Evolutionary conservation across 1,140 invertebrate genomes (phyloP), one percentile per base, ranked within the genome.

Genomic region (Ceratina japonica): DNA sequence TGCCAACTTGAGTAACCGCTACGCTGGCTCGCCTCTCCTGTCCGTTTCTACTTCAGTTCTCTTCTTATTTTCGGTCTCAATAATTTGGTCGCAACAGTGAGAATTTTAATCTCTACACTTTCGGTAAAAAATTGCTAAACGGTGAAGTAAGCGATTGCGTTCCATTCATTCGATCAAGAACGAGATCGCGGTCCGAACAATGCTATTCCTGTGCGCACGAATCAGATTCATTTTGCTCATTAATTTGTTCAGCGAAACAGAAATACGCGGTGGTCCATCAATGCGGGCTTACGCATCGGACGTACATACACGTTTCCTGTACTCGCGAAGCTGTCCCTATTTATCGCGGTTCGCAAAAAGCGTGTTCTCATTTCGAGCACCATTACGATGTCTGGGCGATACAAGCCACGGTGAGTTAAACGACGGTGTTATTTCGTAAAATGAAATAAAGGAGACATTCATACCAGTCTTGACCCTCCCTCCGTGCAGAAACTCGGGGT

Each of bases 391-490:
- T 82, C 86, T 82, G 84, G 69, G 20, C 79, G 75, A 76, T 84
- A 79, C 75, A 82, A 84, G 44, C 69, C 79, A 49, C 65, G 73
- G 24, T 75, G 75, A 52, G 81, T 77, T 87, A 87, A 87, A 84
- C 75, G 81, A 61, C 68, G 79, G 74, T 74, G 73, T 84, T 86
- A 84, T 80, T 87, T 86, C 64, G 80, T 66, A 81, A 87, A 87
- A 87, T 83, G 84, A 86, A 88, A 88, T 87, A 86, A 88, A 85
- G 84, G 74, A 78, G 78, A 85, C 78, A 81, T 86, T 88, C 87
- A 85, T 84, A 78, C 81, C 58, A 61, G 54, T 71, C 79, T 72
- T 85, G 80, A 71, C 75, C 78, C 84, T 65, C 61, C 63, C 22
- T 59, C 63, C 44, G 61, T 65, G 44, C 52, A 52, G 78, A 79